These are phyloP conservation scores for Polylopha cassiicola DNA, from an alignment of 2,888 invertebrate genomes.

Conservation along the genomic window DNA sequence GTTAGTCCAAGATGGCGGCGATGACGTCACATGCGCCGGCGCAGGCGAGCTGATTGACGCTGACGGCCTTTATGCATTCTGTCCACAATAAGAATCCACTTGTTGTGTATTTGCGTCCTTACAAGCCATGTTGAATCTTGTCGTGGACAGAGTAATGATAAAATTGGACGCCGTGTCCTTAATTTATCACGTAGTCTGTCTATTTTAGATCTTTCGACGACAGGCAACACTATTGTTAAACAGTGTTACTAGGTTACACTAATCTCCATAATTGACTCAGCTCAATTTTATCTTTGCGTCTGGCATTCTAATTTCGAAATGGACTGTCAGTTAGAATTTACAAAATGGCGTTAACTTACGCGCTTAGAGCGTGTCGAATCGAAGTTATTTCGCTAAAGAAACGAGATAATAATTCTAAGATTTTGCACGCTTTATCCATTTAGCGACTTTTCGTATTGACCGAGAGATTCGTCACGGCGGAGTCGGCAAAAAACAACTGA, in stretches of 20 bases:
- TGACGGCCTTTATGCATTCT: conserved; percentile 50
- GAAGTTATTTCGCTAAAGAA: background rate
- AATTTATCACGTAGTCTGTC: no score
- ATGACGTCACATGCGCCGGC: conserved; percentile 40
- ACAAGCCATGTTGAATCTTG: no score
- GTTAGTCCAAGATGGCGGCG: conserved; percentile 44
- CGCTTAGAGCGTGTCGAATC: conserved; percentile 10
- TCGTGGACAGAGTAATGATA: no score
- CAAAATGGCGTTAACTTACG: conserved; percentile 1
- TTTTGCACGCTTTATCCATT: conserved; percentile 11
- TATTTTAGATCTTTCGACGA: no score
- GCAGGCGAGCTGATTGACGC: conserved; percentile 52
- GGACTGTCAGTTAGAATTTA: no score
- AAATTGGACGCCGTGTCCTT: no score
- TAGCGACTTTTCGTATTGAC: conserved; percentile 14
- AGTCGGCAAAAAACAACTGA: conserved; percentile 10
- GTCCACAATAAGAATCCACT: conserved; percentile 12
- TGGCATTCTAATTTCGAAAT: no score
- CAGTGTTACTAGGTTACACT: no score
- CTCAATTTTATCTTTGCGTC: no score
- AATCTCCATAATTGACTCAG: no score
- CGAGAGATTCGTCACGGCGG: conserved; percentile 8
- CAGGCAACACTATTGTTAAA: no score
- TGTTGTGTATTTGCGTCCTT: no score
- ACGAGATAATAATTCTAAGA: conserved; percentile 5